A percentile compares a stretch with the other conserved stretches of the same genome.
Conservation (phyloP, 2,888 invertebrate species). For the Cephus spinipes region DNA sequence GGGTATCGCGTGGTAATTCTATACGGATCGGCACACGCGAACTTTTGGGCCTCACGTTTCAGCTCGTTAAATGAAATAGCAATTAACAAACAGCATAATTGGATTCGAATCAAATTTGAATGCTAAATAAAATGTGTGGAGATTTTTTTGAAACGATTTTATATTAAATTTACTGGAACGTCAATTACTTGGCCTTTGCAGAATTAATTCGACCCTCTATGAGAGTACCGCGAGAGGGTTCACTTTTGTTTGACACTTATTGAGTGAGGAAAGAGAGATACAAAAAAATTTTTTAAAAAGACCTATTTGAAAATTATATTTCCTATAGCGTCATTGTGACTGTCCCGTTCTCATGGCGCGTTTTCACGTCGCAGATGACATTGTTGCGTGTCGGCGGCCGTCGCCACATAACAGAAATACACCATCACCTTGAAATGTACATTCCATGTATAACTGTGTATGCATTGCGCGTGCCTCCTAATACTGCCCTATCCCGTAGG, state of each 20-base stretch:
- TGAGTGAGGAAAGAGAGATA: background rate
- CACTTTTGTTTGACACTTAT: background rate
- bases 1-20: background rate
- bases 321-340: background rate
- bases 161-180: background rate
- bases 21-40: background rate
- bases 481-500: background rate
- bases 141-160: background rate
- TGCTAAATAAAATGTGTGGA: background rate
- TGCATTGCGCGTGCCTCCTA: background rate
- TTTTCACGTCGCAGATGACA: background rate
- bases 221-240: background rate
- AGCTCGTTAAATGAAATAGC: background rate
- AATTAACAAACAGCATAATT: background rate
- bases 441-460: background rate
- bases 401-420: background rate
- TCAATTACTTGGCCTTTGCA: background rate
- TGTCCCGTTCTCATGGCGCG: background rate
- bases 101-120: background rate
- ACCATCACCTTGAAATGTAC: conserved; percentile 1
- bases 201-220: background rate
- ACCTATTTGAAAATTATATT: background rate
- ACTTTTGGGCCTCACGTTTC: background rate
- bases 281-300: background rate
- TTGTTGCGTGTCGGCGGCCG: background rate